Conservation (phyloP, 53 echinoderm and acorn worm species). For the Antedon mediterranea region DNA sequence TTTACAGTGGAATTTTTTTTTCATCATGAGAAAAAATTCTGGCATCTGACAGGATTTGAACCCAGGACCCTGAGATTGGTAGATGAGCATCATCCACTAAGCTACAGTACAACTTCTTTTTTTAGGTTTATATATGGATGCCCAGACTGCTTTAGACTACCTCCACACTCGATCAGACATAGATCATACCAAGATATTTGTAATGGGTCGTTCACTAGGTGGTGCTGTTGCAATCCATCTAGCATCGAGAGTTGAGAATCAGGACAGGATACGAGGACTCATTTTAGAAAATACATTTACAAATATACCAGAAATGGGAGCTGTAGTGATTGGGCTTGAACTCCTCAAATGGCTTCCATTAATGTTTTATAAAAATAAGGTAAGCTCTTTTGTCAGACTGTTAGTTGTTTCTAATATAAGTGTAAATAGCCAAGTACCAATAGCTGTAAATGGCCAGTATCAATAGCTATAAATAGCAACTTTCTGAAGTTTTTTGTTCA, state of each 20-base stretch:
- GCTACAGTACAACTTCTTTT: not conserved
- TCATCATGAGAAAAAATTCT: no score
- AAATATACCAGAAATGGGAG: constrained; percentile 79
- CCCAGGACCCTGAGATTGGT: no score
- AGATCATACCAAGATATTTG: constrained; percentile 44
- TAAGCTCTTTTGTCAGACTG: constrained; percentile 12
- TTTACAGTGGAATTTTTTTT: no score
- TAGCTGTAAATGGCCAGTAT: no score
- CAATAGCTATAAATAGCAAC: no score
- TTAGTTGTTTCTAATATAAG: no score
- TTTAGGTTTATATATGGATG: constrained; percentile 73
- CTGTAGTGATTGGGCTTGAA: constrained; percentile 38
- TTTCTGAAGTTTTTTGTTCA: no score
- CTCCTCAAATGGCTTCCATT: constrained; percentile 62
- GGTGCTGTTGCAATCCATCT: constrained; percentile 78
- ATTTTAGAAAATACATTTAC: constrained; percentile 90
- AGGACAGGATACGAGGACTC: constrained; percentile 41
- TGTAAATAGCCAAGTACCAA: no score
- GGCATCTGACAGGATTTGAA: no score
- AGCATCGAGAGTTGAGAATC: constrained; percentile 37
- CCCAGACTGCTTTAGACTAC: constrained; percentile 70
- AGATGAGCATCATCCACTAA: no score
- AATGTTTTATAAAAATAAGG: constrained; percentile 83
- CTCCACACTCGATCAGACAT: constrained; percentile 74
- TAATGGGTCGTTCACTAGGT: constrained; percentile 91